Conservation (phyloP, 1,140 invertebrate species). For the Bombus superbus region DNA sequence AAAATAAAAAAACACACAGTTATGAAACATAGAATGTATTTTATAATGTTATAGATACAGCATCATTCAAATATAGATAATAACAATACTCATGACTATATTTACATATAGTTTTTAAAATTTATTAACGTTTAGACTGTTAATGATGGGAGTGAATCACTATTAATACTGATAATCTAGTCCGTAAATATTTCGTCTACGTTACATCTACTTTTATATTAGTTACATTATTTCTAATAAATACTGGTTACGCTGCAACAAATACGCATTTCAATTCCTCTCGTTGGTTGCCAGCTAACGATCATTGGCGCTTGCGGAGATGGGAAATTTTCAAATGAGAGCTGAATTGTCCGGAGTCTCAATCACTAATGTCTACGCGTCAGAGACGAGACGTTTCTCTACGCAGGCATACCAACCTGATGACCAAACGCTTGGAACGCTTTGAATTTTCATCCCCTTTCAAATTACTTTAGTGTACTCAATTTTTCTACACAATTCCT, state of each 20-base stretch:
- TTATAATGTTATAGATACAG: neutral
- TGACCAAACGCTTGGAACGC: neutral
- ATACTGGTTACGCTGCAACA: neutral
- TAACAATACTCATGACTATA: too few relatives aligned
- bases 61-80: neutral
- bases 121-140: too few relatives aligned
- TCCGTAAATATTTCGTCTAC: too few relatives aligned
- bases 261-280: neutral
- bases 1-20: neutral
- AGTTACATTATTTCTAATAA: neutral
- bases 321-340: constrained; percentile 49
- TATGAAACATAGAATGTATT: neutral
- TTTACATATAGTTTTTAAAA: too few relatives aligned
- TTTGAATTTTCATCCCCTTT: neutral
- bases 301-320: constrained; percentile 25
- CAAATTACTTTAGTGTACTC: neutral
- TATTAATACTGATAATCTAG: too few relatives aligned
- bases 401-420: neutral
- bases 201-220: neutral
- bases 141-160: too few relatives aligned
- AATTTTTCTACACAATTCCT: neutral
- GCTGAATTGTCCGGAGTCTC: constrained; percentile 4
- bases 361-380: constrained; percentile 1
- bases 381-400: neutral
- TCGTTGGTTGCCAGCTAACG: neutral